Percentiles rank a stretch among this genome's conserved stretches.
Evolutionary conservation across 2,113 vertebrate genomes (phyloP).

Genomic region (Colinus virginianus): DNA sequence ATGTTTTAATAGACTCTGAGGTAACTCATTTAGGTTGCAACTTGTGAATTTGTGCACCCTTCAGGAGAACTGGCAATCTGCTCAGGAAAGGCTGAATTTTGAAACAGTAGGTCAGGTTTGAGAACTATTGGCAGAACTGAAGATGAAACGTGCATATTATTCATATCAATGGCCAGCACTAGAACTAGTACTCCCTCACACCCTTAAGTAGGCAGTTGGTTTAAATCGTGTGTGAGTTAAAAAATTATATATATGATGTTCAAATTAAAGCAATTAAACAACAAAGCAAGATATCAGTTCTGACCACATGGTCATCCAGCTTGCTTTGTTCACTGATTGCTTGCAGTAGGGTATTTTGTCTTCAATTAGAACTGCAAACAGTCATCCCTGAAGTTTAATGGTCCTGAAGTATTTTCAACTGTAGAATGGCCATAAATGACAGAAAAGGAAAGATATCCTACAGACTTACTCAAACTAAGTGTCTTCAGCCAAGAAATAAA

Average conservation of each 20-base stretch:
- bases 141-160: not conserved
- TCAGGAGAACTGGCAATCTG: not conserved
- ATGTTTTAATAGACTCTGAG: not conserved
- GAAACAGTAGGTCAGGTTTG: rapidly evolving
- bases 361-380: not conserved
- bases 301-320: not conserved
- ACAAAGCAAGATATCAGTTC: not conserved
- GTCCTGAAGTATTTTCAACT: not conserved
- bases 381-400: not conserved
- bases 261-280: not conserved
- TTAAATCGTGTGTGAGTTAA: not conserved
- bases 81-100: not conserved
- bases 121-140: not conserved
- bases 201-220: not conserved
- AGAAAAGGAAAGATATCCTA: not conserved
- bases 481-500: constrained; percentile 23
- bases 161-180: not conserved
- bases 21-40: not conserved
- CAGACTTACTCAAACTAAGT: not conserved
- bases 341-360: not conserved
- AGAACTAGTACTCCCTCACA: not conserved
- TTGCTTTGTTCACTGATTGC: not conserved
- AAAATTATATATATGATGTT: not conserved
- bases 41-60: not conserved
- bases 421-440: not conserved